These are phyloP conservation scores for Lepisosteus oculatus DNA, from an alignment of 2,113 vertebrate genomes.

Conservation along the genomic window DNA sequence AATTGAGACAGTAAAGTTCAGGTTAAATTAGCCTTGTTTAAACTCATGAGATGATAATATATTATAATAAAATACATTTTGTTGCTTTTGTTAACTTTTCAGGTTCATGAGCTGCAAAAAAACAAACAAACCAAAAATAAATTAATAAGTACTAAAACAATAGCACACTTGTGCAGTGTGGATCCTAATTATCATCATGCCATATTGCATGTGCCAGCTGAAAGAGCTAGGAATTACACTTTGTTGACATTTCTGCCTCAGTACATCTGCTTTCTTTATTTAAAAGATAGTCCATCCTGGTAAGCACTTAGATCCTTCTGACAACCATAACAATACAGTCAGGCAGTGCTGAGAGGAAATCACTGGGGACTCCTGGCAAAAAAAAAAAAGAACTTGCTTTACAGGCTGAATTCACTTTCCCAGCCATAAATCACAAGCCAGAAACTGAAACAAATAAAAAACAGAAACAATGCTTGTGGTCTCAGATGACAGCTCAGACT, in stretches of 20 bases:
- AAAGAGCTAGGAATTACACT: too few species aligned
- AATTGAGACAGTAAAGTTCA: too few species aligned
- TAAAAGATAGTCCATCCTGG: constrained; percentile 31
- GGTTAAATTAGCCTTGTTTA: too few species aligned
- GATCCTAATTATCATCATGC: too few species aligned
- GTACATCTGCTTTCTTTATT: constrained; percentile 72
- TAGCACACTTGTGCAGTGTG: too few species aligned
- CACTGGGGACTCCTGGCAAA: constrained; percentile 22
- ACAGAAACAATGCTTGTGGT: constrained; percentile 6
- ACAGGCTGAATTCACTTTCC: constrained; percentile 18
- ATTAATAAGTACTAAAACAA: too few species aligned
- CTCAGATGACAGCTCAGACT: not conserved
- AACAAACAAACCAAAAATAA: too few species aligned
- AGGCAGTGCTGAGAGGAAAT: constrained; percentile 25
- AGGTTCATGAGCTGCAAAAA: too few species aligned
- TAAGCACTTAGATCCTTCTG: not conserved
- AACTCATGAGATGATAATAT: too few species aligned
- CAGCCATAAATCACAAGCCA: constrained; percentile 33
- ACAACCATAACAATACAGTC: constrained; percentile 6
- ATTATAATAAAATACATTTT: too few species aligned
- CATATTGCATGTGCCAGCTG: too few species aligned
- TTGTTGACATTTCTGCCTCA: constrained; percentile 23
- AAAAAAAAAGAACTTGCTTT: constrained; percentile 17
- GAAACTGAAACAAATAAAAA: constrained; percentile 8
- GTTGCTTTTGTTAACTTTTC: too few species aligned